Evolutionary conservation across 1,140 invertebrate genomes (phyloP), one percentile per base, ranked within the genome.

Genomic region (Drosophila mojavensis): DNA sequence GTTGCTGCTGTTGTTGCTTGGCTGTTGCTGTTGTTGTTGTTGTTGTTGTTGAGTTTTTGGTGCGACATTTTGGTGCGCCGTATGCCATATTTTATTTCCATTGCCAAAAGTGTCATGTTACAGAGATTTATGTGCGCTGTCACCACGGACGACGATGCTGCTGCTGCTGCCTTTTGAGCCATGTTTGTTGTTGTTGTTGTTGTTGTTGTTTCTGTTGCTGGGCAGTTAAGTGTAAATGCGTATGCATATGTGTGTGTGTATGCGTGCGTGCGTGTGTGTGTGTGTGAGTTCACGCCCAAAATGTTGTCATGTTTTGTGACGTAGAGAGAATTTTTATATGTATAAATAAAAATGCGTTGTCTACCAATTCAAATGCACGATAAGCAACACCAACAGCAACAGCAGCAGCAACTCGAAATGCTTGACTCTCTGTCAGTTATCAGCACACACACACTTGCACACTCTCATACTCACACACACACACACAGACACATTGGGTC

Each of bases 31-130:
- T 24, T 24, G 20, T 24, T 24, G 20, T 24, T 24, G 61, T n/a
- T 70, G 61, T n/a, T 70, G 59, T 4, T 60, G 59, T 48, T 60
- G 53, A 58, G 61, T 70, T 73, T 63, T 66, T 85, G 83, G 83
- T 88, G 83, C 83, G 81, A 89, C 85, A 89, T 89, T 90, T 90
- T 85, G 83, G 72, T 86, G 85, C 78, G 72, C 51, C 81, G 81
- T 79, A 90, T 89, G 80, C 90, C 90, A 91, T 90, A 91, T 92
- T 91, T 91, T 91, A 89, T 92, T 92, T 89, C 84, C 83, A 91
- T 89, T 91, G 91, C 89, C 88, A 92, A 91, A 92, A 92, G 91
- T 92, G 91, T 92, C 91, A 92, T 92, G 91, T 92, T 91, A 88
- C 88, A 78, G 79, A 91, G 91, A 92, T 92, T 92, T 92, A 92